These are phyloP conservation scores for Dipus sagitta DNA, from an alignment of 2,797 vertebrate species.

Conservation along the genomic window DNA sequence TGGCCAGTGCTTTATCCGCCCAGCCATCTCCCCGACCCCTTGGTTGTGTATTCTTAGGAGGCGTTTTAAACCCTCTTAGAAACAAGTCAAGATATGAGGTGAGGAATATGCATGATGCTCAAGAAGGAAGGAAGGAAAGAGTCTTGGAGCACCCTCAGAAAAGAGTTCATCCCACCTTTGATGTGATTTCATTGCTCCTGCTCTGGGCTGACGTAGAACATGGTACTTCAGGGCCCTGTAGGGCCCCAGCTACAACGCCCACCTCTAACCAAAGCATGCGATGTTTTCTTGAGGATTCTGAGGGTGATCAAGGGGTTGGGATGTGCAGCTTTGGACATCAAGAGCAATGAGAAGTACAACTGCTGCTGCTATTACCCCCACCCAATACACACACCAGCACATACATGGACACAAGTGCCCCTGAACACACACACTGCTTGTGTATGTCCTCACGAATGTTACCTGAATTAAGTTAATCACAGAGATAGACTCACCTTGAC, in stretches of 20 bases:
- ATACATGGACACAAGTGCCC: not conserved
- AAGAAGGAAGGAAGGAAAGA: not conserved
- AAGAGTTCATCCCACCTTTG: not conserved
- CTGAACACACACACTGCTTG: not conserved
- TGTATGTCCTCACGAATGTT: too few relatives aligned
- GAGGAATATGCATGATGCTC: not conserved
- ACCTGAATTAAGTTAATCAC: too few relatives aligned
- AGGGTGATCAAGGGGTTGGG: not conserved
- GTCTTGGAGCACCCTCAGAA: not conserved
- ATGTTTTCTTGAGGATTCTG: not conserved
- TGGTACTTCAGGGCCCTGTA: not conserved
- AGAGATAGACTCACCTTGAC: not conserved
- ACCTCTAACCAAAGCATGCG: not conserved
- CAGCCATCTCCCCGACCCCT: too few relatives aligned
- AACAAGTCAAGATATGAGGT: constrained; percentile 6
- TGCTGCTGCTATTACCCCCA: too few relatives aligned
- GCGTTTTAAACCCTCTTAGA: constrained; percentile 10
- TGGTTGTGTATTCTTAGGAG: too few relatives aligned
- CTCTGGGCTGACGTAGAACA: not conserved
- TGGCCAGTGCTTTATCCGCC: too few relatives aligned
- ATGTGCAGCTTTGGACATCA: not conserved
- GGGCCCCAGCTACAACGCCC: not conserved
- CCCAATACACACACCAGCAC: not conserved
- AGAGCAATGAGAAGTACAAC: not conserved
- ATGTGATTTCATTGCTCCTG: not conserved